phyloP scores from a whole-genome alignment of 1,140 invertebrate species.

The Spodoptera litura region DNA sequence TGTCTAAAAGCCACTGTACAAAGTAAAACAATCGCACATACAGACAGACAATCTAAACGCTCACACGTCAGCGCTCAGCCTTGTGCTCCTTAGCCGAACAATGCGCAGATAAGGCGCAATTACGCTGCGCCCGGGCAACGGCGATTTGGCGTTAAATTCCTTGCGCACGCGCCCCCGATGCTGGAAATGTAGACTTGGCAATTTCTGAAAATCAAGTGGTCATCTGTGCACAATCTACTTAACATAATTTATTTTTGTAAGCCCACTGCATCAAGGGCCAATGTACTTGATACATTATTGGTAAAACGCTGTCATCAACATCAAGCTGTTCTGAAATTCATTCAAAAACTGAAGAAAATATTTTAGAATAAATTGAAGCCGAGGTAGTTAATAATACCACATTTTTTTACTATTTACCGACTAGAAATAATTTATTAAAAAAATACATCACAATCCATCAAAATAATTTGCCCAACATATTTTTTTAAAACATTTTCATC shows the following conservation, averaged over 20 bases:
- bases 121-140: conserved; percentile 67
- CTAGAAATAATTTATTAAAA: too few species aligned
- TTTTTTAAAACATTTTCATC: too few species aligned
- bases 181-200: conserved; percentile 52
- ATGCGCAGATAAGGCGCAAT: conserved; percentile 81
- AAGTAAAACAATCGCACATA: conserved; percentile 48
- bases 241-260: neutral
- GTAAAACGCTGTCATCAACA: too few species aligned
- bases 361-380: too few species aligned
- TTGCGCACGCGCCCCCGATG: conserved; percentile 56
- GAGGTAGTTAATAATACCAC: too few species aligned
- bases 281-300: too few species aligned
- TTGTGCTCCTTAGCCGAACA: conserved; percentile 79
- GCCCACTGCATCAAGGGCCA: neutral
- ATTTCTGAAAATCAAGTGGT: conserved; percentile 7
- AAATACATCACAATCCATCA: too few species aligned
- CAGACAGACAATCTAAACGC: conserved; percentile 58
- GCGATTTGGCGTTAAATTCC: conserved; percentile 80
- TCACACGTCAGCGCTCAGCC: conserved; percentile 75
- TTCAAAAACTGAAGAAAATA: too few species aligned
- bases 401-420: neutral
- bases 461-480: too few species aligned
- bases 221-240: neutral
- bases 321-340: too few species aligned
- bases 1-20: conserved; percentile 2